A percentile compares a stretch with the other conserved stretches of the same genome.
These are phyloP conservation scores for Coenonympha arcania DNA, from an alignment of 2,888 invertebrate genomes.

Conservation along the genomic window DNA sequence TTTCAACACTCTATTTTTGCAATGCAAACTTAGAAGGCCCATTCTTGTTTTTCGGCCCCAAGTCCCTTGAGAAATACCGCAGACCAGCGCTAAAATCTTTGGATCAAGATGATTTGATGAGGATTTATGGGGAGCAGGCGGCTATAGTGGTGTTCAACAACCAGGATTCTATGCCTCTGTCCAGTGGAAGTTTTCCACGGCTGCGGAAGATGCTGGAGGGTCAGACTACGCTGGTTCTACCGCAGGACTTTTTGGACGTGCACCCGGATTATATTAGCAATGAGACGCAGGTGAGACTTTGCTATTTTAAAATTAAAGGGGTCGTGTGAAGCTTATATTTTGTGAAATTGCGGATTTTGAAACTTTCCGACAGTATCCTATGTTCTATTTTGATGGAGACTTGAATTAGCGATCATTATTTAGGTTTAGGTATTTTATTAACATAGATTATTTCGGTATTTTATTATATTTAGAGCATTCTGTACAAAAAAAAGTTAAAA, in stretches of 20 bases:
- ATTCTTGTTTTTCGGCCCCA: constrained; percentile 75
- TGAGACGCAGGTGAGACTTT: constrained; percentile 72
- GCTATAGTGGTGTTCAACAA: constrained; percentile 76
- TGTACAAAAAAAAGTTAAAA: no score
- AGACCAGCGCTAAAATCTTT: constrained; percentile 69
- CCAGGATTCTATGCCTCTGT: constrained; percentile 71
- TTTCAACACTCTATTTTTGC: constrained; percentile 20
- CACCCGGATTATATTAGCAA: constrained; percentile 76
- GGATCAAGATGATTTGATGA: constrained; percentile 72
- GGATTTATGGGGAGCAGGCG: constrained; percentile 72
- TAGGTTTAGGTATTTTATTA: no score
- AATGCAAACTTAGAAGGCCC: constrained; percentile 73
- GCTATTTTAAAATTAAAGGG: not conserved
- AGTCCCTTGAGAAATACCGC: constrained; percentile 60
- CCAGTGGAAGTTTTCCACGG: constrained; percentile 70
- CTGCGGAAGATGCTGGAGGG: constrained; percentile 72
- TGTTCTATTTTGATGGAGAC: no score
- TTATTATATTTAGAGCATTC: no score
- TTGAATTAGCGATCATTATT: no score
- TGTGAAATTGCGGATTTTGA: no score
- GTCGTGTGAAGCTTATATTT: no score
- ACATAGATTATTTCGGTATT: no score
- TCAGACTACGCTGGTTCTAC: constrained; percentile 67
- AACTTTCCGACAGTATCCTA: no score
- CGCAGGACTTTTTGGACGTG: constrained; percentile 73